Evolutionary conservation across 23 tunicate species (phyloP).

Genomic region (Clavelina lepadiformis): DNA sequence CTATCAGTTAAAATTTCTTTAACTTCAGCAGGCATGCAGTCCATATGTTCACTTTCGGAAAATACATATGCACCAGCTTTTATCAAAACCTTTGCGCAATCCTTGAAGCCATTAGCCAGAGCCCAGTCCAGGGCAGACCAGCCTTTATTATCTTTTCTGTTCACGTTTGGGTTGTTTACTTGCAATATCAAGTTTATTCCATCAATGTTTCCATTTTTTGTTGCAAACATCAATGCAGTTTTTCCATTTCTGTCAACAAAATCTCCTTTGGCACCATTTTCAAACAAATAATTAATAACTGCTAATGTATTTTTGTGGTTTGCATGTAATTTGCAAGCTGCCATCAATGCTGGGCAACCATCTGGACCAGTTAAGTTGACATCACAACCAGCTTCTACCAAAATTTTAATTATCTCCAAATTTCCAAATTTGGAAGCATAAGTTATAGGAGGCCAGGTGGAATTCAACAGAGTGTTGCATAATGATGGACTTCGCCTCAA

Average conservation of each 20-base stretch:
- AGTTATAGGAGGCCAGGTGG: slow-evolving; percentile 55
- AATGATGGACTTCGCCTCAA: background rate
- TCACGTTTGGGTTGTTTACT: background rate
- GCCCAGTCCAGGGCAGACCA: slow-evolving; percentile 62
- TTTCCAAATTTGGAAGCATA: slow-evolving; percentile 72
- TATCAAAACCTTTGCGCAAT: background rate
- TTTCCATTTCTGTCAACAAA: slow-evolving; percentile 27
- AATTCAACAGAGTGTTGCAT: slow-evolving; percentile 37
- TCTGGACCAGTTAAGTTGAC: slow-evolving; percentile 16
- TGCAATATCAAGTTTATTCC: slow-evolving; percentile 2
- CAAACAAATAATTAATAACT: slow-evolving; percentile 13
- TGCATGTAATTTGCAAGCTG: slow-evolving; percentile 39
- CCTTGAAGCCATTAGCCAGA: slow-evolving; percentile 2
- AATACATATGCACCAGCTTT: slow-evolving; percentile 18
- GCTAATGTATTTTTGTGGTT: background rate
- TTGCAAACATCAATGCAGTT: slow-evolving; percentile 56
- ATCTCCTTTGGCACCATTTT: slow-evolving; percentile 25
- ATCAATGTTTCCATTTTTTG: slow-evolving; percentile 26
- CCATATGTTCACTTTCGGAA: slow-evolving; percentile 1
- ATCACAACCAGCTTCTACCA: slow-evolving; percentile 40
- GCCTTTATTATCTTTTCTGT: slow-evolving; percentile 34
- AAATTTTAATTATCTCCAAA: slow-evolving; percentile 9
- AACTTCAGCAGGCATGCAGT: slow-evolving; percentile 1
- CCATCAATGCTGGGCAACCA: slow-evolving; percentile 53
- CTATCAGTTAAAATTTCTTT: too few species aligned